These are phyloP conservation scores for Babylonia areolata DNA, from an alignment of 1,140 invertebrate species.

Conservation along the genomic window DNA sequence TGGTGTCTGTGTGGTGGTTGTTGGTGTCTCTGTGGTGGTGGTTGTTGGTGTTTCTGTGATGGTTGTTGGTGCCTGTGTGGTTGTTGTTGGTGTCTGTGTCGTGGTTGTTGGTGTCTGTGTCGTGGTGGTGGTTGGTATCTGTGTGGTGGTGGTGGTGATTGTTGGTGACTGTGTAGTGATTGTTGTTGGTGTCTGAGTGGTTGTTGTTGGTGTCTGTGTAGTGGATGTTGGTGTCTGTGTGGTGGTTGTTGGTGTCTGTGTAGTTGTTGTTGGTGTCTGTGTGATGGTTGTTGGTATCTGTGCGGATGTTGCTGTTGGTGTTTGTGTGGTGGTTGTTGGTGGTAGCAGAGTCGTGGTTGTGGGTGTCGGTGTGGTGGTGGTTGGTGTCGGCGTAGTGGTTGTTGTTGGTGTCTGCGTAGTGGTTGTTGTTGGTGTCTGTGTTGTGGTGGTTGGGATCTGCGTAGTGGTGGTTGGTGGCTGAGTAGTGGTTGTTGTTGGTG, in stretches of 20 bases:
- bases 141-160: neutral
- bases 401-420: neutral
- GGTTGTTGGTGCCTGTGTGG: constrained; percentile 22
- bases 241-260: constrained; percentile 1
- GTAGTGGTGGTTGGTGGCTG: constrained; percentile 25
- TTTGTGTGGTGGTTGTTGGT: neutral
- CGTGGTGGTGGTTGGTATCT: neutral
- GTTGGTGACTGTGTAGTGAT: neutral
- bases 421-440: neutral
- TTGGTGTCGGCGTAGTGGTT: neutral
- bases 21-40: neutral
- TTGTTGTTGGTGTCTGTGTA: constrained; percentile 17
- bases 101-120: neutral
- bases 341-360: neutral
- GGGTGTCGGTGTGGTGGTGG: neutral
- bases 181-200: constrained; percentile 7
- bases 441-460: neutral
- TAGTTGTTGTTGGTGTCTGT: neutral
- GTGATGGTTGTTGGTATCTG: neutral
- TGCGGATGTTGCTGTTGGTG: constrained; percentile 31
- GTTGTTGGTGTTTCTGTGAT: neutral
- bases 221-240: constrained; percentile 3
- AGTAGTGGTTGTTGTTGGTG: constrained; percentile 3
- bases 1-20: neutral
- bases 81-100: neutral